phyloP scores from a whole-genome alignment of 2,113 vertebrate species.

The Rhea americana region DNA sequence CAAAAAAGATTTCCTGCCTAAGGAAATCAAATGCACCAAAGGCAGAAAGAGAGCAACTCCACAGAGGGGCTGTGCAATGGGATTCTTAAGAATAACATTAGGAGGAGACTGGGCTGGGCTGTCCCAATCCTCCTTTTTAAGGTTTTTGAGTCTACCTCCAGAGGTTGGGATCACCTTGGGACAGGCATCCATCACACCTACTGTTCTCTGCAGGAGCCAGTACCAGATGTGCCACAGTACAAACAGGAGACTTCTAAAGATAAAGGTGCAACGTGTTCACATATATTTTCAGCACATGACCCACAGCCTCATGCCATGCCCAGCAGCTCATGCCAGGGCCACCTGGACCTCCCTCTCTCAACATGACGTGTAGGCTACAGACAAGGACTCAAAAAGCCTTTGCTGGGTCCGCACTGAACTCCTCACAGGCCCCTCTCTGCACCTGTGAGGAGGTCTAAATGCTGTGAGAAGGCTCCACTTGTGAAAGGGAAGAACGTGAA shows the following conservation, averaged over 20 bases:
- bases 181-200: neutral
- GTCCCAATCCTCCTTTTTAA: neutral
- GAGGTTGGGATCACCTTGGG: neutral
- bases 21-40: slow-evolving; percentile 7
- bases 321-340: neutral
- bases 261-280: neutral
- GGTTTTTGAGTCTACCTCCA: neutral
- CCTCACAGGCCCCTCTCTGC: neutral
- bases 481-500: neutral
- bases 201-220: neutral
- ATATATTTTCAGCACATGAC: neutral
- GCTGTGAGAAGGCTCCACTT: neutral
- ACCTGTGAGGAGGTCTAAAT: neutral
- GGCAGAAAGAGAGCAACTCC: neutral
- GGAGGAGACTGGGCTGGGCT: neutral
- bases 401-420: neutral
- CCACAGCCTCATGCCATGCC: neutral
- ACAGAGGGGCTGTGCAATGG: neutral
- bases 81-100: neutral
- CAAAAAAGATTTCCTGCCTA: slow-evolving; percentile 28
- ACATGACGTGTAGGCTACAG: neutral
- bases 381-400: neutral
- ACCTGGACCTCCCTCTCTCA: fast-evolving
- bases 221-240: neutral
- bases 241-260: neutral